phyloP scores from a whole-genome alignment of 2,888 invertebrate species.

The Cyaniris semiargus region DNA sequence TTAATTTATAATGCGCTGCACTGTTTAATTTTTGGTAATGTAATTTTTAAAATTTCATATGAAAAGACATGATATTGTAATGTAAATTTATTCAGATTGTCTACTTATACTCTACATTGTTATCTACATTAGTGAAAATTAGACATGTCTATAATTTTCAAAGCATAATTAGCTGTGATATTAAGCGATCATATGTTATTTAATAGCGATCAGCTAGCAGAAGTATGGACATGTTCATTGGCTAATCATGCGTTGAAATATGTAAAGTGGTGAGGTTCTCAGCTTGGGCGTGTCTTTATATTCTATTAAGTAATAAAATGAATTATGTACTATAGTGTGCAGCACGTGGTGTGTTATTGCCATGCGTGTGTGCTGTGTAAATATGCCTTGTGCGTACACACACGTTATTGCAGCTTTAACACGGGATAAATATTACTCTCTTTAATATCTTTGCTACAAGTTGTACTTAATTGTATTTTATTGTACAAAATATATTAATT shows the following conservation, averaged over 20 bases:
- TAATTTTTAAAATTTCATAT: conserved; percentile 78
- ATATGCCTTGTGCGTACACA: conserved; percentile 80
- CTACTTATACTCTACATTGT: conserved; percentile 81
- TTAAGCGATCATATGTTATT: conserved; percentile 80
- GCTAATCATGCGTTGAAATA: conserved; percentile 81
- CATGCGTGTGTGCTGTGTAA: conserved; percentile 78
- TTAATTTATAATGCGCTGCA: conserved; percentile 82
- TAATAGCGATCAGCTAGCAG: conserved; percentile 77
- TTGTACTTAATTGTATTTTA: conserved; percentile 85
- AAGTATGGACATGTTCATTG: conserved; percentile 78
- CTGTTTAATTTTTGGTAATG: conserved; percentile 80
- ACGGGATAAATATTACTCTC: conserved; percentile 80
- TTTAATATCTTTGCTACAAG: conserved; percentile 85
- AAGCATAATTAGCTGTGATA: conserved; percentile 82
- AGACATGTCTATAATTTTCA: conserved; percentile 81
- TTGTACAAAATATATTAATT: conserved; percentile 86
- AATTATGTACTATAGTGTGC: conserved; percentile 79
- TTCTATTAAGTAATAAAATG: conserved; percentile 77
- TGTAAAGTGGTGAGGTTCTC: conserved; percentile 75
- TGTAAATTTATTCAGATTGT: conserved; percentile 81
- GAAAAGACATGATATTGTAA: conserved; percentile 81
- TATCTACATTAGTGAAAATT: conserved; percentile 81
- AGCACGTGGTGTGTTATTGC: conserved; percentile 76
- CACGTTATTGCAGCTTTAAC: conserved; percentile 79
- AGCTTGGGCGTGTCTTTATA: conserved; percentile 79